Evolutionary conservation across 2,888 invertebrate species (phyloP).

Genomic region (Brenthis hecate): DNA sequence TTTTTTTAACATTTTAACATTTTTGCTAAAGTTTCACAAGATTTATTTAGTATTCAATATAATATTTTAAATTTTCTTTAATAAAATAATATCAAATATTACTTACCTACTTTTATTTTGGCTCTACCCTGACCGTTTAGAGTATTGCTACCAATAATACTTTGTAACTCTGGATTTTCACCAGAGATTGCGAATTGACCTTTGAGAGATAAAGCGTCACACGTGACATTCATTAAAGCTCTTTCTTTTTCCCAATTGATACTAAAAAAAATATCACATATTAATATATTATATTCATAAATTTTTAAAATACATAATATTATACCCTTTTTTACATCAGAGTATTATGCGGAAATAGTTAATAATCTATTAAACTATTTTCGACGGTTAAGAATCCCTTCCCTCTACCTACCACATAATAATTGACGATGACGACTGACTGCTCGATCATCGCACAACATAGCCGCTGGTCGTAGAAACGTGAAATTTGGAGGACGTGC

Average conservation of each 20-base stretch:
- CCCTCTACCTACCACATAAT: too few relatives aligned
- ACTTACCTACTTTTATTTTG: constrained; percentile 49
- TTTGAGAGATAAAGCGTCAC: constrained; percentile 49
- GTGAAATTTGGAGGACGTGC: too few relatives aligned
- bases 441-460: too few relatives aligned
- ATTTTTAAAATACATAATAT: too few relatives aligned
- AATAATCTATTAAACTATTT: too few relatives aligned
- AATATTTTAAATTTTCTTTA: background rate
- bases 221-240: constrained; percentile 31
- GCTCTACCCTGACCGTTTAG: constrained; percentile 52
- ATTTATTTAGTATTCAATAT: background rate
- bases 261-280: background rate
- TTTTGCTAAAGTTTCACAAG: too few relatives aligned
- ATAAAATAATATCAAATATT: background rate
- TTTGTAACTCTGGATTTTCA: constrained; percentile 43
- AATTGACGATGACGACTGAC: too few relatives aligned
- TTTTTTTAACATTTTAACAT: too few relatives aligned
- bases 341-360: too few relatives aligned
- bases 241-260: constrained; percentile 8
- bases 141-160: constrained; percentile 43
- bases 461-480: too few relatives aligned
- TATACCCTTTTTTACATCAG: too few relatives aligned
- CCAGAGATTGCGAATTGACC: constrained; percentile 48
- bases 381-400: too few relatives aligned
- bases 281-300: background rate